Percentiles rank a stretch among this genome's conserved stretches.
Evolutionary conservation across 2,888 invertebrate genomes (phyloP).

Genomic region (Tipula lateralis): DNA sequence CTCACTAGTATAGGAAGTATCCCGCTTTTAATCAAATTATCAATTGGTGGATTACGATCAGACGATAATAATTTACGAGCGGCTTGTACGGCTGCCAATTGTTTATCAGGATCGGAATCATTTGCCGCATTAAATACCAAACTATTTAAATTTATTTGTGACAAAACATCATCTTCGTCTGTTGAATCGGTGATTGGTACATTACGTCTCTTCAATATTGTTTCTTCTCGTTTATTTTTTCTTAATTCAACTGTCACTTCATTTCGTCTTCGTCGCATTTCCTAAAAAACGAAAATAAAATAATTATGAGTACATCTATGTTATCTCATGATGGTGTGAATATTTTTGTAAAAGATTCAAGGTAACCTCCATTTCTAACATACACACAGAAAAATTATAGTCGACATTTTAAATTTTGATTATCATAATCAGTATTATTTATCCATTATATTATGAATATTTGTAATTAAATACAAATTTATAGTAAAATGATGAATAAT

Average conservation of each 20-base stretch:
- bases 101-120: constrained; percentile 70
- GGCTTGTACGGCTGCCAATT: constrained; percentile 88
- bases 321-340: background rate
- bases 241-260: constrained; percentile 95
- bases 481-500: background rate
- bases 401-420: background rate
- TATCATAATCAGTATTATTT: background rate
- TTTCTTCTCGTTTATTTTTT: constrained; percentile 97
- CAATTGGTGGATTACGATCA: constrained; percentile 97
- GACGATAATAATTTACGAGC: constrained; percentile 94
- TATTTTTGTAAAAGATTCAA: background rate
- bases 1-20: constrained; percentile 91
- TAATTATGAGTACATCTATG: background rate
- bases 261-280: constrained; percentile 94
- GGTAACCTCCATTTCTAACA: background rate
- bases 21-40: constrained; percentile 87
- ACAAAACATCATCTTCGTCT: constrained; percentile 72
- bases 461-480: background rate
- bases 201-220: constrained; percentile 91
- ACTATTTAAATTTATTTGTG: constrained; percentile 69
- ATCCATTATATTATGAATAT: background rate
- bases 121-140: constrained; percentile 83
- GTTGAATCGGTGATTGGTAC: constrained; percentile 81
- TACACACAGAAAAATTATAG: background rate
- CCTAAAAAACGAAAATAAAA: constrained; percentile 53